A percentile compares a stretch with the other conserved stretches of the same genome.
phyloP scores from a whole-genome alignment of 2,888 invertebrate genomes.

The Drosophila picticornis region DNA sequence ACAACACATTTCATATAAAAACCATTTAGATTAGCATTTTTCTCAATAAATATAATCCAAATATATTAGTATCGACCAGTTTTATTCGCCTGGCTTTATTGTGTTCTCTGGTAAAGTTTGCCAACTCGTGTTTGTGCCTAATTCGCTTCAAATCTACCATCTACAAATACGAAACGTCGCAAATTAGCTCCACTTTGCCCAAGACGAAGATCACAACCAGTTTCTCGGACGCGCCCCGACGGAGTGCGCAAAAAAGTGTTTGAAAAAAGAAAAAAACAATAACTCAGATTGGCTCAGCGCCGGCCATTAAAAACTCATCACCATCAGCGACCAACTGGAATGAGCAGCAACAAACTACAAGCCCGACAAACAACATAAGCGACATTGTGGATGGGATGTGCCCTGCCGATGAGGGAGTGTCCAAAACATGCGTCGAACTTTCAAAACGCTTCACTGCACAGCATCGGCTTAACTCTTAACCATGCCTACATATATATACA shows the following conservation, averaged over 20 bases:
- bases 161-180: slow-evolving; percentile 16
- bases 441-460: slow-evolving; percentile 62
- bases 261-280: slow-evolving; percentile 45
- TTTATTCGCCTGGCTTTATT: neutral
- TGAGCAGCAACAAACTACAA: slow-evolving; percentile 50
- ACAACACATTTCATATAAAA: neutral
- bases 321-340: slow-evolving; percentile 74
- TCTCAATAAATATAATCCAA: neutral
- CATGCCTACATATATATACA: neutral
- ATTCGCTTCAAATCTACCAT: slow-evolving; percentile 1
- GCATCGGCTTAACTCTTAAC: slow-evolving; percentile 33
- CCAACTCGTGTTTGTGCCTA: neutral
- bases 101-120: neutral
- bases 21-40: neutral
- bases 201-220: slow-evolving; percentile 62
- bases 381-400: slow-evolving; percentile 39
- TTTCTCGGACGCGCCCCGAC: slow-evolving; percentile 26
- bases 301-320: slow-evolving; percentile 78
- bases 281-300: slow-evolving; percentile 72
- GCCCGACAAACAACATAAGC: slow-evolving; percentile 23
- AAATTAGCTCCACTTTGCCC: slow-evolving; percentile 69
- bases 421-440: slow-evolving; percentile 66
- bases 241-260: slow-evolving; percentile 9
- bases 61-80: neutral
- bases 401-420: slow-evolving; percentile 67